Percentiles rank a stretch among this genome's conserved stretches.
Conservation (phyloP, 2,888 invertebrate species). For the Deroplatys truncata region DNA sequence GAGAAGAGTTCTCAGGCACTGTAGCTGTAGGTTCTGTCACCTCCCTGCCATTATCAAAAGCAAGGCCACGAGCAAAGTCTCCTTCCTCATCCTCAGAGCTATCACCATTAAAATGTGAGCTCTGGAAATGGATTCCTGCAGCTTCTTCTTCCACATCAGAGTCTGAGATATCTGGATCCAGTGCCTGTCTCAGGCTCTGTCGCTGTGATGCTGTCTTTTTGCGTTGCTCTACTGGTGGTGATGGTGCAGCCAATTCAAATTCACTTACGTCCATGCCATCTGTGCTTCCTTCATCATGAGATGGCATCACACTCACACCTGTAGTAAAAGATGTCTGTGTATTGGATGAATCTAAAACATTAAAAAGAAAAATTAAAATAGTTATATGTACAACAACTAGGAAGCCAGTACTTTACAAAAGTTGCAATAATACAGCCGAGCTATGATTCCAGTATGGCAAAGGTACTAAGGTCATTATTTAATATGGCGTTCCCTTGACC, state of each 20-base stretch:
- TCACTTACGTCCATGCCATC: constrained; percentile 43
- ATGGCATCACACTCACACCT: constrained; percentile 38
- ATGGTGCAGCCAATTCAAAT: constrained; percentile 37
- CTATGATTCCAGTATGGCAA: too few relatives aligned
- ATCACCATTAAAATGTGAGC: constrained; percentile 44
- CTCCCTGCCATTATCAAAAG: constrained; percentile 32
- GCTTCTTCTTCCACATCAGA: constrained; percentile 39
- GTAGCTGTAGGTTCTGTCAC: neutral
- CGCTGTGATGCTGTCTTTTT: neutral
- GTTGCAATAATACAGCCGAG: too few relatives aligned
- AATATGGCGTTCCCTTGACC: too few relatives aligned
- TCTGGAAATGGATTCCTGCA: constrained; percentile 44
- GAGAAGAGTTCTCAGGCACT: neutral
- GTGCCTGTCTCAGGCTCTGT: constrained; percentile 34
- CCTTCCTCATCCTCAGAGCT: constrained; percentile 44
- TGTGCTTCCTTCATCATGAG: constrained; percentile 38
- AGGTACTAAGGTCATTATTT: too few relatives aligned
- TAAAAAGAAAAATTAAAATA: neutral
- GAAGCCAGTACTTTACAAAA: neutral
- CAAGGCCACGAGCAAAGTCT: constrained; percentile 38
- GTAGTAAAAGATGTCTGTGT: constrained; percentile 26
- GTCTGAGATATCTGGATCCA: constrained; percentile 21
- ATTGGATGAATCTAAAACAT: constrained; percentile 20
- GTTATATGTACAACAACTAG: neutral
- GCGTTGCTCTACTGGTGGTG: neutral